Evolutionary conservation across 92 coral and sea anemone genomes (phyloP).

Genomic region (Siderastrea siderea): DNA sequence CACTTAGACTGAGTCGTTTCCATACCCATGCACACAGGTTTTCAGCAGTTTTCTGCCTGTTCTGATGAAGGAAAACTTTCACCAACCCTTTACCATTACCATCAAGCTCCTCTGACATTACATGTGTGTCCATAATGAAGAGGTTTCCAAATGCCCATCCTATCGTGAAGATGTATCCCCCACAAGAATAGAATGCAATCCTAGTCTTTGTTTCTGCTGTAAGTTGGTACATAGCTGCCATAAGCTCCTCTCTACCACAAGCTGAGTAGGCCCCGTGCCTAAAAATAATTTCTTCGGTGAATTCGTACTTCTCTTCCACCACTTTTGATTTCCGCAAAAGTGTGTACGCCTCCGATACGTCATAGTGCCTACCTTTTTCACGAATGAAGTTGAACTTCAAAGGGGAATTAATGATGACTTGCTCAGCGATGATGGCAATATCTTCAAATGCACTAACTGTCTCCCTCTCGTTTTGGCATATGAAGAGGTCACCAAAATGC

Average conservation of each 20-base stretch:
- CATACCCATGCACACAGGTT: no score
- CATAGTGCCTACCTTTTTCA: no score
- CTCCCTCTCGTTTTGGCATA: constrained; percentile 45
- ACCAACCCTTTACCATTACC: constrained; percentile 63
- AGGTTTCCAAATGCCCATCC: constrained; percentile 63
- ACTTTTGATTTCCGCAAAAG: no score
- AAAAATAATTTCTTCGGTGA: constrained; percentile 47
- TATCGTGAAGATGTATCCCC: constrained; percentile 64
- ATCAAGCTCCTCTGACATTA: constrained; percentile 55
- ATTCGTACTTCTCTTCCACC: no score
- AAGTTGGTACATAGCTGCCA: constrained; percentile 36
- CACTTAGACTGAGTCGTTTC: no score
- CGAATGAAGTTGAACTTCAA: constrained; percentile 50
- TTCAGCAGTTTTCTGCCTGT: no score
- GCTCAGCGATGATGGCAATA: constrained; percentile 51
- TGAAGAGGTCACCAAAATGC: constrained; percentile 51
- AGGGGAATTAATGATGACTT: constrained; percentile 63
- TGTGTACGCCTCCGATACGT: no score
- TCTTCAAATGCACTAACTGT: constrained; percentile 49
- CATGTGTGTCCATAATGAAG: constrained; percentile 74
- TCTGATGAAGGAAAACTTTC: constrained; percentile 35
- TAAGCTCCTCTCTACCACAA: constrained; percentile 55
- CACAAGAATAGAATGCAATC: constrained; percentile 61
- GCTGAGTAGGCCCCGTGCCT: constrained; percentile 54
- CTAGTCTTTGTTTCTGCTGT: constrained; percentile 23